Conservation (phyloP, 2,797 vertebrate species). For the Clarias laeviceps region DNA sequence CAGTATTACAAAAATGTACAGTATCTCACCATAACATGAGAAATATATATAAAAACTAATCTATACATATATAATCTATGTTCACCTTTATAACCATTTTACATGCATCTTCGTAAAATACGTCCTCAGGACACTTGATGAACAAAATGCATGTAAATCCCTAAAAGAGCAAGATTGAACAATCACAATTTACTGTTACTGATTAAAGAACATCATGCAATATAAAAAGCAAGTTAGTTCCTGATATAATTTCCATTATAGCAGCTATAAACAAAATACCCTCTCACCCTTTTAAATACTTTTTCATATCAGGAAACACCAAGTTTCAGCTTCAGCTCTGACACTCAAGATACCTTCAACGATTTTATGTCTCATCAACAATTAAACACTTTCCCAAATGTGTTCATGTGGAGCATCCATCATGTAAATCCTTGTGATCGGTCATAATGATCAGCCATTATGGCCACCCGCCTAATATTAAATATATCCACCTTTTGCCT, state of each 20-base stretch:
- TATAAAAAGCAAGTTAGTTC: not conserved
- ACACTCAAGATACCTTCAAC: not conserved
- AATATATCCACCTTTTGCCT: too few relatives aligned
- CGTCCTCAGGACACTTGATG: too few relatives aligned
- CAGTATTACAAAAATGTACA: not conserved
- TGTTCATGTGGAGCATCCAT: not conserved
- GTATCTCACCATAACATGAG: not conserved
- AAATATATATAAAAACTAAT: too few relatives aligned
- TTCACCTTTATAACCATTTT: too few relatives aligned
- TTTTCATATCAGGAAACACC: not conserved
- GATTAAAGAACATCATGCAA: not conserved
- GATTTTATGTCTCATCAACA: not conserved
- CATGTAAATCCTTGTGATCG: not conserved
- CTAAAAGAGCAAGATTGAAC: not conserved
- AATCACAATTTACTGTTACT: not conserved
- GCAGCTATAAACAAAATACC: not conserved
- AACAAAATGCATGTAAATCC: too few relatives aligned
- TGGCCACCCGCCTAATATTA: too few relatives aligned
- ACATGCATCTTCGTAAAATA: too few relatives aligned
- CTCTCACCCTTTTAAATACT: not conserved
- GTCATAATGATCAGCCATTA: too few relatives aligned
- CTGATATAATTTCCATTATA: not conserved
- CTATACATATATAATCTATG: too few relatives aligned
- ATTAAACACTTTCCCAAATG: not conserved
- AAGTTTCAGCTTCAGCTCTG: conserved; percentile 2